Evolutionary conservation across 1,140 invertebrate genomes (phyloP).

Genomic region (Hermetia illucens): DNA sequence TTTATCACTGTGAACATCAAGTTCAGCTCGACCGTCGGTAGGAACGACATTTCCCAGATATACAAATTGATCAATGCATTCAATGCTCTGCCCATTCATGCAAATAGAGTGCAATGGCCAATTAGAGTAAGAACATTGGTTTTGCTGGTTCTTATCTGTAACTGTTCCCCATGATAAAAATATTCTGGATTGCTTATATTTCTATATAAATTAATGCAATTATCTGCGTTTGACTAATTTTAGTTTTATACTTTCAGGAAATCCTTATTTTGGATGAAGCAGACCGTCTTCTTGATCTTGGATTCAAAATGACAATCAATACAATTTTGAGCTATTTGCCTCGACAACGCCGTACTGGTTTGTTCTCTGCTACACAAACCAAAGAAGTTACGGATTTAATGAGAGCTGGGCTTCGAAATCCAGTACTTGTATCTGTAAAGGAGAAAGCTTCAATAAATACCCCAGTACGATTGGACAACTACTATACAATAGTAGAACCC

Average conservation of each 20-base stretch:
- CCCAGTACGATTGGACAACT: constrained; percentile 70
- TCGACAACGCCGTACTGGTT: constrained; percentile 81
- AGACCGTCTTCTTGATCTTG: constrained; percentile 83
- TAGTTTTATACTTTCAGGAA: constrained; percentile 60
- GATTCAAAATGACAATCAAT: constrained; percentile 79
- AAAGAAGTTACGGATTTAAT: constrained; percentile 86
- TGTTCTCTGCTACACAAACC: constrained; percentile 98
- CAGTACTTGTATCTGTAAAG: constrained; percentile 78
- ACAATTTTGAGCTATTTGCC: constrained; percentile 85
- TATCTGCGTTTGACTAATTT: no score
- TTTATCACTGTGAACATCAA: no score
- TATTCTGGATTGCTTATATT: no score
- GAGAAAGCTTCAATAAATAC: constrained; percentile 70
- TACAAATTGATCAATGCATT: no score
- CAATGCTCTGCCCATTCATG: no score
- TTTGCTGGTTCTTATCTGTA: no score
- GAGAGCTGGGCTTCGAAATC: constrained; percentile 88
- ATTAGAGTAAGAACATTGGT: no score
- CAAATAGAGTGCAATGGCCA: no score
- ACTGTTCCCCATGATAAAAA: no score
- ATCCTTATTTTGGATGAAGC: constrained; percentile 94
- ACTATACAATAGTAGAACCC: constrained; percentile 63
- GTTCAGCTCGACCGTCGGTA: no score
- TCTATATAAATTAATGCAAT: no score
- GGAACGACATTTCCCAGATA: no score